A percentile compares a stretch with the other conserved stretches of the same genome.
These are phyloP conservation scores for Stegostoma tigrinum DNA, from an alignment of 2,113 vertebrate genomes.

Conservation along the genomic window DNA sequence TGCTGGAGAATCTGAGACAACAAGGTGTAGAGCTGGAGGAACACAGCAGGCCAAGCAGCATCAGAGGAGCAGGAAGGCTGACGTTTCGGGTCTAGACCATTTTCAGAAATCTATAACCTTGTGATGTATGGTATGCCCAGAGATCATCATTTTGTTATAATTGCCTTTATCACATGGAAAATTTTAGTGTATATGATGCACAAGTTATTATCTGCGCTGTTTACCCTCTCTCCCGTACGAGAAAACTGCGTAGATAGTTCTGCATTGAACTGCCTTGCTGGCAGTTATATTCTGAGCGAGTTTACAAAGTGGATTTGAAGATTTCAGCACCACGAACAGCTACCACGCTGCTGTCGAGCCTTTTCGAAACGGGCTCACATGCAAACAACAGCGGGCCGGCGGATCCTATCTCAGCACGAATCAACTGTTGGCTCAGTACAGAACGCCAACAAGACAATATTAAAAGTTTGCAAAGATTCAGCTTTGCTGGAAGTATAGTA, in stretches of 20 bases:
- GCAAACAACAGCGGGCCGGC: neutral
- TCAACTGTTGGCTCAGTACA: neutral
- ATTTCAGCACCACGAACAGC: slow-evolving; percentile 33
- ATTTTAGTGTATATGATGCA: neutral
- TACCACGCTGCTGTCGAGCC: neutral
- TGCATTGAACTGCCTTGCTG: neutral
- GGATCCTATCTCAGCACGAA: no score
- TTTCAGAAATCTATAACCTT: neutral
- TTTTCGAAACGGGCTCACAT: neutral
- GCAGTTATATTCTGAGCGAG: neutral
- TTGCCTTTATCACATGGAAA: neutral
- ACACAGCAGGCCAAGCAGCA: no score
- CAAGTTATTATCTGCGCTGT: neutral
- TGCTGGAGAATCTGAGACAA: no score
- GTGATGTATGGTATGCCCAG: neutral
- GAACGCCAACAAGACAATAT: neutral
- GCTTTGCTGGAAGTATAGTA: neutral
- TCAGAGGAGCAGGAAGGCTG: no score
- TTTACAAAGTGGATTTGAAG: neutral
- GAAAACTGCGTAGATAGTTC: neutral
- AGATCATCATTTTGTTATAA: neutral
- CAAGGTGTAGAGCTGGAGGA: no score
- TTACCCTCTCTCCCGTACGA: neutral
- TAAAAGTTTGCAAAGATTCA: neutral
- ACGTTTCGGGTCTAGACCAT: neutral